Percentiles rank a stretch among this genome's conserved stretches.
Conservation (phyloP, 37 sponge, comb jelly and placozoan species). For the Aphrocallistes beatrix region DNA sequence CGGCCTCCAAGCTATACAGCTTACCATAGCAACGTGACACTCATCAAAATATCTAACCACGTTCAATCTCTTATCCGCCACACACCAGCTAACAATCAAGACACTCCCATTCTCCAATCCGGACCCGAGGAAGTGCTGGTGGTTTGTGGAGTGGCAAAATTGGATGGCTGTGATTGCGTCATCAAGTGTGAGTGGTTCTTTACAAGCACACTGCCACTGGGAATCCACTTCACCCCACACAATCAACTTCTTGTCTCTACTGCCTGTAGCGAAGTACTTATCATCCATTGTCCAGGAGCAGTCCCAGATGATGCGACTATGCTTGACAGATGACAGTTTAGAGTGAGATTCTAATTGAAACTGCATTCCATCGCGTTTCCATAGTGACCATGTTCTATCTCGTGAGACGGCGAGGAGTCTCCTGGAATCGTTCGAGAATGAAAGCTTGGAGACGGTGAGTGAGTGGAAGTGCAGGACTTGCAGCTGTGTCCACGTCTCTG, state of each 20-base stretch:
- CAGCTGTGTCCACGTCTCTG: slow-evolving; percentile 48
- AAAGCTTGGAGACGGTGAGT: slow-evolving; percentile 79
- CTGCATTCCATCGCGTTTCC: slow-evolving; percentile 36
- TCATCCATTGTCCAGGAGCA: slow-evolving; percentile 81
- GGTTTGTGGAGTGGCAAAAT: neutral
- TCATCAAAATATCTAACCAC: neutral
- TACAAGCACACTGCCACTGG: neutral
- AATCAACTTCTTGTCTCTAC: slow-evolving; percentile 73
- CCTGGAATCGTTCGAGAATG: slow-evolving; percentile 52
- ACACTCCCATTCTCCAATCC: neutral
- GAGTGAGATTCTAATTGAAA: neutral
- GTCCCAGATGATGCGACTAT: slow-evolving; percentile 74
- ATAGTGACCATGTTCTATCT: slow-evolving; percentile 80
- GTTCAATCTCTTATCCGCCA: neutral
- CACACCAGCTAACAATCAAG: neutral
- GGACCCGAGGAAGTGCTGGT: neutral
- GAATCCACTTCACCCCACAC: neutral
- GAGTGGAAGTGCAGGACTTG: slow-evolving; percentile 41
- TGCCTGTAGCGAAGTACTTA: slow-evolving; percentile 65
- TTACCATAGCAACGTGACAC: slow-evolving; percentile 11
- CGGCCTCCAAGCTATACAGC: neutral
- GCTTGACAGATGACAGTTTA: slow-evolving; percentile 19
- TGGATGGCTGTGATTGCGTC: neutral
- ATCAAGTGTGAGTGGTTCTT: neutral
- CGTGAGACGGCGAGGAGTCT: slow-evolving; percentile 66